Conservation (phyloP, 2,888 invertebrate species). For the Tryphoninae sp. region DNA sequence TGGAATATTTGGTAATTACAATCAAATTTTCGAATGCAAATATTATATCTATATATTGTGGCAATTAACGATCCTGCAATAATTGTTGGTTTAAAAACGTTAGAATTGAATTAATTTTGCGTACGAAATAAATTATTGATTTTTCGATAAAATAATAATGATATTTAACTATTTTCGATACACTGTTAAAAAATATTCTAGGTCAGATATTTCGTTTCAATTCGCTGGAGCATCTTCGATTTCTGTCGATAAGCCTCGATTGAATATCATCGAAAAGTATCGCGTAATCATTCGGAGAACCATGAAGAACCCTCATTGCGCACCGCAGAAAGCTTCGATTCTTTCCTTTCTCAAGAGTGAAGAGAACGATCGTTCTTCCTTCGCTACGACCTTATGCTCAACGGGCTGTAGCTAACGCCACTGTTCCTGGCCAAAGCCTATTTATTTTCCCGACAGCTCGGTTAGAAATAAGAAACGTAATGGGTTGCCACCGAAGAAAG, state of each 20-base stretch:
- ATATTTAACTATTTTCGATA: neutral
- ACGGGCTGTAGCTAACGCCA: neutral
- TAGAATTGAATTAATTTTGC: too few relatives aligned
- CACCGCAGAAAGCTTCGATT: conserved; percentile 24
- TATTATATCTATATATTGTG: too few relatives aligned
- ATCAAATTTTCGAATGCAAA: neutral
- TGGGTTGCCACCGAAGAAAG: conserved; percentile 13
- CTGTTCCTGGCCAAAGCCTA: conserved; percentile 38
- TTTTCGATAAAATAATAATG: neutral
- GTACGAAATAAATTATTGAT: neutral
- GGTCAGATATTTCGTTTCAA: neutral
- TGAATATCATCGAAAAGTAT: conserved; percentile 29
- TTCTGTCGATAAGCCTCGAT: neutral
- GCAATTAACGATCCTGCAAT: too few relatives aligned
- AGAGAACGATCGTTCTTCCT: conserved; percentile 19
- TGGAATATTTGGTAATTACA: neutral
- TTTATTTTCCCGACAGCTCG: conserved; percentile 49
- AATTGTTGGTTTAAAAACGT: too few relatives aligned
- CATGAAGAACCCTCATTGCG: conserved; percentile 18
- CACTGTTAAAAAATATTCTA: too few relatives aligned
- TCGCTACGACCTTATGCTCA: conserved; percentile 17
- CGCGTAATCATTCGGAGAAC: conserved; percentile 20
- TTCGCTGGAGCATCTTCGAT: neutral
- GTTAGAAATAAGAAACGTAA: conserved; percentile 53
- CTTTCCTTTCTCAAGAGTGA: conserved; percentile 23